Percentiles rank a stretch among this genome's conserved stretches.
Evolutionary conservation across 1,140 invertebrate genomes (phyloP).

Genomic region (Ruditapes philippinarum): DNA sequence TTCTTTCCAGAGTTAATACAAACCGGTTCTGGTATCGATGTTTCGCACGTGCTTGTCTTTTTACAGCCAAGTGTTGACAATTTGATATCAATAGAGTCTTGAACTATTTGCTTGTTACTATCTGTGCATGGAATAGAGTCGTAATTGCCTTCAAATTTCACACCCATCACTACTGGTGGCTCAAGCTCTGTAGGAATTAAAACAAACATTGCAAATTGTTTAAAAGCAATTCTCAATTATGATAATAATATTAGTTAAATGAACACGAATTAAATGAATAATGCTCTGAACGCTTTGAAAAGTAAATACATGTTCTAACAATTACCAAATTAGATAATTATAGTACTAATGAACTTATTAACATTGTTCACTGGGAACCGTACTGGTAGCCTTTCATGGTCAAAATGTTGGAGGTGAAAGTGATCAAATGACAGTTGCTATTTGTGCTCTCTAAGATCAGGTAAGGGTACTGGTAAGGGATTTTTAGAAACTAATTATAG

Average conservation of each 20-base stretch:
- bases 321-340: too few species aligned
- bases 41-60: not conserved
- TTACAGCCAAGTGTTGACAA: not conserved
- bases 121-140: constrained; percentile 2
- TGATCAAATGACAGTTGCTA: not conserved
- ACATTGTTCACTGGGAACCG: not conserved
- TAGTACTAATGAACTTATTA: not conserved
- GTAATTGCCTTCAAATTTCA: not conserved
- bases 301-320: too few species aligned
- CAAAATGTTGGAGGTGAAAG: not conserved
- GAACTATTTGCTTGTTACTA: not conserved
- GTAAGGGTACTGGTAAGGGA: too few species aligned
- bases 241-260: not conserved
- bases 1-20: not conserved
- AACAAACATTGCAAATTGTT: not conserved
- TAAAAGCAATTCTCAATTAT: not conserved
- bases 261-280: not conserved
- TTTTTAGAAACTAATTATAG: too few species aligned
- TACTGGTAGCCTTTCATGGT: too few species aligned
- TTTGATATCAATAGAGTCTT: not conserved
- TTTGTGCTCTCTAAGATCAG: too few species aligned
- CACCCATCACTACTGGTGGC: not conserved
- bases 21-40: not conserved
- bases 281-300: too few species aligned
- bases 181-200: constrained; percentile 19